These are phyloP conservation scores for Fissipunctia ypsillon DNA, from an alignment of 2,888 invertebrate genomes.

Conservation along the genomic window DNA sequence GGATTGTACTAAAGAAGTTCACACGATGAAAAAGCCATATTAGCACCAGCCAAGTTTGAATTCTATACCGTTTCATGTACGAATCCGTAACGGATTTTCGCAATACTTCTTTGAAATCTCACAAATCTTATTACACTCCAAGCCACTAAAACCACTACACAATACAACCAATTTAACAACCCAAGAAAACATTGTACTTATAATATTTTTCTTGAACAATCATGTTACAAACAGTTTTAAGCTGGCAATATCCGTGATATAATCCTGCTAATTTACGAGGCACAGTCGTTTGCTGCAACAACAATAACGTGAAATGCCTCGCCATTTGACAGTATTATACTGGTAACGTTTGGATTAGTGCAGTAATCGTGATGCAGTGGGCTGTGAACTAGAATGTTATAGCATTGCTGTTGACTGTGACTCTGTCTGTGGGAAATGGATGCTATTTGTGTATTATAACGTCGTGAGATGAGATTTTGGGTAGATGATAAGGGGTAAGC, in stretches of 20 bases:
- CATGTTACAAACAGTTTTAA: conserved; percentile 59
- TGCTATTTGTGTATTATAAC: conserved; percentile 19
- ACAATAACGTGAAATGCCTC: conserved; percentile 57
- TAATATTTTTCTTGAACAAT: conserved; percentile 57
- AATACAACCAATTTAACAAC: conserved; percentile 6
- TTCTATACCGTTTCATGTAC: not conserved
- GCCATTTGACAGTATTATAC: conserved; percentile 66
- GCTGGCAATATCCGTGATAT: conserved; percentile 63
- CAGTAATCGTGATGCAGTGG: conserved; percentile 65
- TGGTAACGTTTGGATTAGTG: conserved; percentile 66
- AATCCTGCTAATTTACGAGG: conserved; percentile 68
- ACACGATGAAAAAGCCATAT: not conserved
- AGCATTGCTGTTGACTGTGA: conserved; percentile 40
- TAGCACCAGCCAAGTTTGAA: not conserved
- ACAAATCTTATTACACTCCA: not conserved
- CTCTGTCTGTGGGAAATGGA: conserved; percentile 34
- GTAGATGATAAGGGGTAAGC: no score
- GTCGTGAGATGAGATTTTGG: not conserved
- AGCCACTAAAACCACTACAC: not conserved
- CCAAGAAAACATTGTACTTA: conserved; percentile 30
- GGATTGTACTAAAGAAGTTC: no score
- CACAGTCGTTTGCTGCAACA: conserved; percentile 50
- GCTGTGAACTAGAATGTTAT: conserved; percentile 54
- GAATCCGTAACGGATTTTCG: not conserved
- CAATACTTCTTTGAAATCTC: not conserved